Evolutionary conservation across 1,140 invertebrate species (phyloP).

Genomic region (Platyura marginata): DNA sequence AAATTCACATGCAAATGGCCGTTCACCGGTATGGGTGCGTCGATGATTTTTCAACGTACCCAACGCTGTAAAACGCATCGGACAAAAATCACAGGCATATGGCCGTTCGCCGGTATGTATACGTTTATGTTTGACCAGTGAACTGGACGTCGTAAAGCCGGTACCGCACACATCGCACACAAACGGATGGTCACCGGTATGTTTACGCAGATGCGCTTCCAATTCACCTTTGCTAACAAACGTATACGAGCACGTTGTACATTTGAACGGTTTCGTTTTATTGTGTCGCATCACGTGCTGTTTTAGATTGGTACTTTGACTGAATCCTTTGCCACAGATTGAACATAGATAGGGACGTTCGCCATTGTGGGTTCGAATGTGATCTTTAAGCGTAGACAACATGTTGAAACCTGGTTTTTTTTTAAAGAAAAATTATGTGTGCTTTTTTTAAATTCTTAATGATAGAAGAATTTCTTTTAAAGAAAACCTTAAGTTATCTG

Average conservation of each 20-base stretch:
- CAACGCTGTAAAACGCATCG: constrained; percentile 52
- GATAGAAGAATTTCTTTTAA: too few relatives aligned
- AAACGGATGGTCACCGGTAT: constrained; percentile 45
- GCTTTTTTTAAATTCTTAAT: neutral
- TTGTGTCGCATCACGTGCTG: constrained; percentile 33
- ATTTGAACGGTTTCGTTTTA: constrained; percentile 32
- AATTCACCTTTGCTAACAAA: constrained; percentile 32
- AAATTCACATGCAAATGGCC: constrained; percentile 63
- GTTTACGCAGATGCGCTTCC: constrained; percentile 35
- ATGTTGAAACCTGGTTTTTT: constrained; percentile 31
- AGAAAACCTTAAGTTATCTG: too few relatives aligned
- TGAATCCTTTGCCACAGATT: constrained; percentile 25
- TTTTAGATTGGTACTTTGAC: constrained; percentile 33
- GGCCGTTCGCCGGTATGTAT: constrained; percentile 54
- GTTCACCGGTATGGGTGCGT: constrained; percentile 58
- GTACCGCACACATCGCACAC: constrained; percentile 53
- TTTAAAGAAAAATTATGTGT: constrained; percentile 2
- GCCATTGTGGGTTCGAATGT: constrained; percentile 24
- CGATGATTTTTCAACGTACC: constrained; percentile 44
- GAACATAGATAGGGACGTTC: constrained; percentile 25
- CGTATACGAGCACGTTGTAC: constrained; percentile 21
- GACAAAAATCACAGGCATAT: constrained; percentile 70
- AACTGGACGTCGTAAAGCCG: constrained; percentile 57
- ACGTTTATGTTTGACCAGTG: constrained; percentile 43
- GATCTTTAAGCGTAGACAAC: constrained; percentile 31